Conservation (phyloP, 2,797 vertebrate genomes). For the Merluccius polli region DNA sequence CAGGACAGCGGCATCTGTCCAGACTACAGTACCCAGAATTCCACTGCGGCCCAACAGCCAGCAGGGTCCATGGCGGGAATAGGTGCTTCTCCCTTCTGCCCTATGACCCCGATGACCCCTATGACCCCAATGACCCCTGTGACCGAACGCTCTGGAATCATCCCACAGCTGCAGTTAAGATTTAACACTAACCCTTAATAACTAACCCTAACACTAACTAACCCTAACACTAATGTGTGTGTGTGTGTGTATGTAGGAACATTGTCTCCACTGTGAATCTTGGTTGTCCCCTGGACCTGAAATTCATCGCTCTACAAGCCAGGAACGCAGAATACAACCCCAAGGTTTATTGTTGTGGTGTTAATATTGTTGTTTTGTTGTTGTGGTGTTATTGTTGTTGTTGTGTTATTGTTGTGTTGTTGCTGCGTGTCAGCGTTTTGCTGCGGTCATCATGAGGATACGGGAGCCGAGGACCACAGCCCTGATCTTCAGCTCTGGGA, state of each 20-base stretch:
- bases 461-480: constrained; percentile 92
- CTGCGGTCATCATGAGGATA: constrained; percentile 96
- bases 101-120: constrained; percentile 80
- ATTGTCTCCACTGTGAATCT: constrained; percentile 95
- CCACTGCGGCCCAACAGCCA: constrained; percentile 7
- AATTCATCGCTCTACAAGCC: constrained; percentile 91
- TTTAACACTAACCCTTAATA: not conserved
- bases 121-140: constrained; percentile 79
- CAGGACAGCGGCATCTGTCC: constrained; percentile 51
- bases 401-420: not conserved
- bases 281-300: constrained; percentile 89
- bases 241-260: constrained; percentile 76
- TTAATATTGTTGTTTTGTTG: not conserved
- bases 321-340: constrained; percentile 97
- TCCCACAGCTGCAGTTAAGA: constrained; percentile 88
- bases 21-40: constrained; percentile 41
- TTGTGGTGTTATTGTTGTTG: not conserved
- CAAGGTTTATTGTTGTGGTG: constrained; percentile 71
- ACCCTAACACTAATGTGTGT: constrained; percentile 9
- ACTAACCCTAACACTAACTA: not conserved
- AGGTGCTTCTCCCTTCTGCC: constrained; percentile 49
- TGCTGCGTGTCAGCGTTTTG: constrained; percentile 85
- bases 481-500: constrained; percentile 96
- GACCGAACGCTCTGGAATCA: constrained; percentile 85
- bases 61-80: constrained; percentile 24